These are phyloP conservation scores for Xanthia togata DNA, from an alignment of 2,888 invertebrate species.

Conservation along the genomic window DNA sequence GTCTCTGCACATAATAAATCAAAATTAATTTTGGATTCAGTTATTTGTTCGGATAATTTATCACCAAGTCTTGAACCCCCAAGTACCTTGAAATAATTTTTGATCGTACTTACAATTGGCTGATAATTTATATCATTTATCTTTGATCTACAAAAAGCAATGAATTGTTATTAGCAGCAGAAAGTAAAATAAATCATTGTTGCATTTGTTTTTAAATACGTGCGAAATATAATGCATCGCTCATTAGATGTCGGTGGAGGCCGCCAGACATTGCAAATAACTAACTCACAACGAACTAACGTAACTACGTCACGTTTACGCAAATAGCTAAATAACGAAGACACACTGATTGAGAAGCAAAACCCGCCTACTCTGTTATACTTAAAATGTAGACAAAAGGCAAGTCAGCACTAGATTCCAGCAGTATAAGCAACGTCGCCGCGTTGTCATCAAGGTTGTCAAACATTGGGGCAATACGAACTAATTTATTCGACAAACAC, in stretches of 20 bases:
- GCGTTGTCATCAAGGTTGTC: constrained; percentile 58
- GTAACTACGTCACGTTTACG: constrained; percentile 47
- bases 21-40: constrained; percentile 57
- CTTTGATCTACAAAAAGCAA: constrained; percentile 42
- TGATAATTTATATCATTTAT: constrained; percentile 45
- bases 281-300: too few relatives aligned
- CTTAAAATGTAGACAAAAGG: constrained; percentile 57
- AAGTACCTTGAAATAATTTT: constrained; percentile 56
- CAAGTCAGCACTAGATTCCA: constrained; percentile 52
- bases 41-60: constrained; percentile 47
- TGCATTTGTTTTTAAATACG: constrained; percentile 52
- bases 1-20: constrained; percentile 65
- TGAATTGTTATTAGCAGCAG: constrained; percentile 22
- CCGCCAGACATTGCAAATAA: constrained; percentile 59
- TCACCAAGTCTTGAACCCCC: constrained; percentile 25
- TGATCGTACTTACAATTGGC: constrained; percentile 34
- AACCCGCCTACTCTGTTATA: constrained; percentile 41
- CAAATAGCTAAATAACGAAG: constrained; percentile 52
- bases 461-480: constrained; percentile 55
- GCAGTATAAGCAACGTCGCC: constrained; percentile 32
- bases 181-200: constrained; percentile 41
- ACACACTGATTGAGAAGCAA: constrained; percentile 38
- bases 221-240: constrained; percentile 59
- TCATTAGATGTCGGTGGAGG: constrained; percentile 59
- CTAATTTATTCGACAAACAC: constrained; percentile 54